These are phyloP conservation scores for Caenorhabditis afra DNA, from an alignment of 2,888 invertebrate genomes.

Conservation along the genomic window DNA sequence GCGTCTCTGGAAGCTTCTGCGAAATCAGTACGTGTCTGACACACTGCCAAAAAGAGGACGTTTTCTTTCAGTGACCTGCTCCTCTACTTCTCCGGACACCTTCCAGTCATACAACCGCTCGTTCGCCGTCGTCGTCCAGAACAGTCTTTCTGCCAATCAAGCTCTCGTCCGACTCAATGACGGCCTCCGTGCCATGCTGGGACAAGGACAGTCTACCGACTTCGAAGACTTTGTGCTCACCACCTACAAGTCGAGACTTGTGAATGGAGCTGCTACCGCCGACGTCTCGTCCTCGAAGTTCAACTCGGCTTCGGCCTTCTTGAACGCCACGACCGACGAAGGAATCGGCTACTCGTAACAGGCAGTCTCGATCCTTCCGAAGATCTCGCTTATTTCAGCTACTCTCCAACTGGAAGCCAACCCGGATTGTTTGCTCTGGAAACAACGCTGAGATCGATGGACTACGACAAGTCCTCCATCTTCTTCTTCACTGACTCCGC, in stretches of 20 bases:
- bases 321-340: constrained; percentile 44
- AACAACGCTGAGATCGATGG: constrained; percentile 52
- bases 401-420: constrained; percentile 51
- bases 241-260: constrained; percentile 48
- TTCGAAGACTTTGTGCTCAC: constrained; percentile 63
- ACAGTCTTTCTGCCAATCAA: constrained; percentile 52
- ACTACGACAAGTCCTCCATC: constrained; percentile 64
- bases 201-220: constrained; percentile 42
- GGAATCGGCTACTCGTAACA: constrained; percentile 45
- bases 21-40: constrained; percentile 49
- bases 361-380: neutral
- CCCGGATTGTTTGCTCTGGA: constrained; percentile 57
- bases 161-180: constrained; percentile 36
- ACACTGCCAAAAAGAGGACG: neutral
- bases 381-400: constrained; percentile 7
- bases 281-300: constrained; percentile 39
- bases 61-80: constrained; percentile 52
- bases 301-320: constrained; percentile 35
- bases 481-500: constrained; percentile 63
- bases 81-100: constrained; percentile 40
- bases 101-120: constrained; percentile 57
- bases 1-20: constrained; percentile 62
- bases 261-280: constrained; percentile 19
- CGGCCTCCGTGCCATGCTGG: constrained; percentile 47
- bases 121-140: constrained; percentile 61